Conservation (phyloP, 2,888 invertebrate genomes). For the Bibio marci region DNA sequence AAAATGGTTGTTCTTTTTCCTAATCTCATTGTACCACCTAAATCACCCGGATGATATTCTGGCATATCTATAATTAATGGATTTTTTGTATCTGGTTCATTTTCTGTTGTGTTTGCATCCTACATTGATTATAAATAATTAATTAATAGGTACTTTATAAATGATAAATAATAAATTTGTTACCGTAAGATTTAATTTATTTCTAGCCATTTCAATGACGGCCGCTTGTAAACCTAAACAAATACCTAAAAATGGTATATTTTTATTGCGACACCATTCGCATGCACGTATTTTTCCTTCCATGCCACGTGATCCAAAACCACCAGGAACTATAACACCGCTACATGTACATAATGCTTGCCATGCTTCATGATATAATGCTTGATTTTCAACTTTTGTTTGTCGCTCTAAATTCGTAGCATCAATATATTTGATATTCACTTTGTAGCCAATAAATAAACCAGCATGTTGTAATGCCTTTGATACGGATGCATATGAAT, state of each 20-base stretch:
- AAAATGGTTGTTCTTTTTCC: slow-evolving; percentile 85
- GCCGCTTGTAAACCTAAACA: slow-evolving; percentile 97
- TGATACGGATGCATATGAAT: slow-evolving; percentile 91
- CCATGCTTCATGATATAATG: slow-evolving; percentile 86
- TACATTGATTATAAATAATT: not conserved
- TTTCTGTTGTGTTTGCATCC: slow-evolving; percentile 78
- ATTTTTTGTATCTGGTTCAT: slow-evolving; percentile 49
- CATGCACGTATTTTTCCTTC: slow-evolving; percentile 93
- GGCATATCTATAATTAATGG: slow-evolving; percentile 97
- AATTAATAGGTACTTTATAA: no score
- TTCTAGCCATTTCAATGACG: slow-evolving; percentile 87
- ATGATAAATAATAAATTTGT: not conserved
- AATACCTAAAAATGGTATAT: slow-evolving; percentile 85
- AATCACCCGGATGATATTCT: slow-evolving; percentile 81
- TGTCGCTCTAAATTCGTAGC: slow-evolving; percentile 71
- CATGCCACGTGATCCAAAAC: slow-evolving; percentile 89
- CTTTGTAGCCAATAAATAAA: slow-evolving; percentile 64
- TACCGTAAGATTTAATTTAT: slow-evolving; percentile 48
- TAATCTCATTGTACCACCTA: slow-evolving; percentile 96
- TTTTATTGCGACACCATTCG: slow-evolving; percentile 79
- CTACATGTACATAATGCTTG: slow-evolving; percentile 72
- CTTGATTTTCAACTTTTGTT: slow-evolving; percentile 56
- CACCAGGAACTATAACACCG: slow-evolving; percentile 92
- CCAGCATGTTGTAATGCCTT: slow-evolving; percentile 92
- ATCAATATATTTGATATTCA: slow-evolving; percentile 81